Base-by-base conservation (phyloP, 2,113 vertebrate genomes). In the Pteropus alecto region DNA sequence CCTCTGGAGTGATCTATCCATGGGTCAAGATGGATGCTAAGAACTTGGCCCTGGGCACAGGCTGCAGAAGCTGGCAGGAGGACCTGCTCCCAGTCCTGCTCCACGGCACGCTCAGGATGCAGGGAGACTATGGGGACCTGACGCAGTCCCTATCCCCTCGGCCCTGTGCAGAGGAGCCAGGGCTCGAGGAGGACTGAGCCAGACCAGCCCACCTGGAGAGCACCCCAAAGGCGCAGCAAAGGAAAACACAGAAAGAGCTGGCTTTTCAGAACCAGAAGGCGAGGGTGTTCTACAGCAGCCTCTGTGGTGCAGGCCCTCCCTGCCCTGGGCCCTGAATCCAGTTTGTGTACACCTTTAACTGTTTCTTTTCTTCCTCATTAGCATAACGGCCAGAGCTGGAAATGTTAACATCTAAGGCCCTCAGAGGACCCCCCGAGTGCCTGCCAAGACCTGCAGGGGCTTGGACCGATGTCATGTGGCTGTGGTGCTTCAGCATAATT, bases 71-170 rank as follows among this genome's bases (percentile, higher is more conserved):
- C 16, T 0, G 0, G 6, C 67, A 18, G n/a, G 21, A 86, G 35
- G 38, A 6, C 54, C 46, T 0, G 1, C 14, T 19, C 26, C 41
- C 22, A 28, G 43, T 18, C 26, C 9, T 0, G 0, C 65, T 56
- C 67, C 65, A 10, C 2, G 7, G 33, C 38, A 16, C 0, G 33
- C 26, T 35, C 1, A 0, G n/a, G 43, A 63, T 26, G n/a, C 11
- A 51, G 56, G 33, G 46, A 58, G 63, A 13, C 6, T 3, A 38
- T 4, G 7, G 48, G 43, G 38, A 26, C 46, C 30, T 11, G 30
- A 3, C 71, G n/a, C 16, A 54, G 56, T 14, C 13, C 61, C 18
- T 11, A 21, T 12, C 33, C 15, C 10, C 73, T 41, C 0, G 1
- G 11, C 21, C 24, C 70, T 28, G 33, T 26, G 30, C 4, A 16